Conservation (phyloP, 2,888 invertebrate species). For the Euspilapteryx auroguttella region DNA sequence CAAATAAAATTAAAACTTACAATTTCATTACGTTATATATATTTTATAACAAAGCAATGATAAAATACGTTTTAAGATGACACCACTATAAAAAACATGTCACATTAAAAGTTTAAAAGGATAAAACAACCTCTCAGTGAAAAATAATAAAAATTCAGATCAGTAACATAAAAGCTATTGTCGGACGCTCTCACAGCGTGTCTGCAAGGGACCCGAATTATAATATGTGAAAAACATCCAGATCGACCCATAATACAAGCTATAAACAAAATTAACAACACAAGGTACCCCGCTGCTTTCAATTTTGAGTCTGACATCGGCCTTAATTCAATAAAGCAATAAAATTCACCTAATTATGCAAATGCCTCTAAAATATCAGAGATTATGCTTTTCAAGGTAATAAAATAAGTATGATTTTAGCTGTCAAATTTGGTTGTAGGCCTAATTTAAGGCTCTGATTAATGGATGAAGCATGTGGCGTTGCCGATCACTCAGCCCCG, state of each 20-base stretch:
- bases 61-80: no score
- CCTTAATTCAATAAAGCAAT: constrained; percentile 62
- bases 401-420: constrained; percentile 40
- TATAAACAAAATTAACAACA: constrained; percentile 63
- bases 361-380: constrained; percentile 50
- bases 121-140: no score
- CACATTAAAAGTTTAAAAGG: no score
- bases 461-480: constrained; percentile 29
- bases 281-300: constrained; percentile 52
- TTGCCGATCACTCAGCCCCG: no score
- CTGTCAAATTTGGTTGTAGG: constrained; percentile 31
- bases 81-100: no score
- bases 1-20: no score
- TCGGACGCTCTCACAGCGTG: constrained; percentile 36
- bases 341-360: constrained; percentile 63
- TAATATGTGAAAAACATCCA: constrained; percentile 50
- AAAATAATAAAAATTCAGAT: constrained; percentile 38
- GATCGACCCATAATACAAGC: constrained; percentile 53
- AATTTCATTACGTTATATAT: no score
- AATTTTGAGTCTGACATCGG: constrained; percentile 58
- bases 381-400: constrained; percentile 39
- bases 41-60: no score
- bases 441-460: constrained; percentile 35
- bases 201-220: no score
- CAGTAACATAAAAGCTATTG: constrained; percentile 51